phyloP scores from a whole-genome alignment of 2,113 vertebrate genomes.

The Excalfactoria chinensis region DNA sequence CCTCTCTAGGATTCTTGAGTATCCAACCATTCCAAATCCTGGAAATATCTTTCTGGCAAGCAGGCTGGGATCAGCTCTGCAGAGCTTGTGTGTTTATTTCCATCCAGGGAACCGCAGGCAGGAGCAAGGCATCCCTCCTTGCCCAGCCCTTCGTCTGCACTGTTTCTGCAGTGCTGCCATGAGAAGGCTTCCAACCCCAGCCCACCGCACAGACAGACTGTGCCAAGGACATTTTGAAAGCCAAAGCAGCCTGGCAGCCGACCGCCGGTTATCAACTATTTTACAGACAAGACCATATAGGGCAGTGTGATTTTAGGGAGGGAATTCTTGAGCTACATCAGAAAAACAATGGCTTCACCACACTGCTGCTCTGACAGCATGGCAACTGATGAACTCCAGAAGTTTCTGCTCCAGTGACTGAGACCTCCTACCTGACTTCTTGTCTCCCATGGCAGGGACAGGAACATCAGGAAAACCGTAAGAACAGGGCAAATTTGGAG shows the following conservation, averaged over 20 bases:
- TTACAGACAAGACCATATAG: neutral
- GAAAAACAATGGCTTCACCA: neutral
- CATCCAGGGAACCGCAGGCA: constrained; percentile 31
- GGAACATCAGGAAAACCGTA: neutral
- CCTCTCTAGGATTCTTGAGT: neutral
- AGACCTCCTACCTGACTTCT: neutral
- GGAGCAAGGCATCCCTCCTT: neutral
- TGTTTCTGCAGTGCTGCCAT: neutral
- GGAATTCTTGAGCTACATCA: neutral
- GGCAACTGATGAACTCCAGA: neutral
- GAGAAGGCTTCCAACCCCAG: neutral
- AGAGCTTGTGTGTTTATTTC: constrained; percentile 15
- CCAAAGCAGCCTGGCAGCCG: neutral
- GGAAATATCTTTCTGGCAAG: constrained; percentile 57
- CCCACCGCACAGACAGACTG: neutral
- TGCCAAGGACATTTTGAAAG: neutral
- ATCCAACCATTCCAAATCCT: constrained; percentile 60
- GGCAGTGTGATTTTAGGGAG: neutral
- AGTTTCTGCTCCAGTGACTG: neutral
- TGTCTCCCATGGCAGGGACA: neutral
- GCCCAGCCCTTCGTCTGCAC: neutral
- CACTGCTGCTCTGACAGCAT: neutral
- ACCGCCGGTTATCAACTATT: neutral
- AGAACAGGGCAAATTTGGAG: neutral
- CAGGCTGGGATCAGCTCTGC: constrained; percentile 14